Evolutionary conservation across 2,113 vertebrate genomes (phyloP).

Genomic region (Passerina amoena): DNA sequence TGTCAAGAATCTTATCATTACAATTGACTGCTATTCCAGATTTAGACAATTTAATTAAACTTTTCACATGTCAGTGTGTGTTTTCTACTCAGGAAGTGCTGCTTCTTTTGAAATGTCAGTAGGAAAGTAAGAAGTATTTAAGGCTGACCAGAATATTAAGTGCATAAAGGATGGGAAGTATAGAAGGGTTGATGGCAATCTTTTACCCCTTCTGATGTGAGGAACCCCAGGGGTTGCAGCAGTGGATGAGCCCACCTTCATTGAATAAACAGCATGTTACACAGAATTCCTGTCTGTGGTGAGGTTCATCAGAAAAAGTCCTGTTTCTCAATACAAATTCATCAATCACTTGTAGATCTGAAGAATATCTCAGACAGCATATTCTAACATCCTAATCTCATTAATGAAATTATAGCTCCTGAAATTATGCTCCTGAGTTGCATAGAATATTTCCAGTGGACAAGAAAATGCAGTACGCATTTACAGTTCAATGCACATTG

Average conservation of each 20-base stretch:
- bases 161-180: not conserved
- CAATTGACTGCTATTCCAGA: not conserved
- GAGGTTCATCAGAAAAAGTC: not conserved
- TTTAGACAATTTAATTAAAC: not conserved
- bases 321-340: not conserved
- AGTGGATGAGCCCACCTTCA: rapidly evolving
- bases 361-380: not conserved
- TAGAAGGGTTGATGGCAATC: not conserved
- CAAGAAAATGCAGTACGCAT: not conserved
- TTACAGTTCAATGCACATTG: not conserved
- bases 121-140: not conserved
- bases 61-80: not conserved
- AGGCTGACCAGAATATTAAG: not conserved
- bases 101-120: not conserved
- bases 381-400: not conserved
- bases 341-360: not conserved
- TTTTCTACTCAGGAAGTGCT: not conserved
- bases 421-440: not conserved
- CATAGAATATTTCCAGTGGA: not conserved
- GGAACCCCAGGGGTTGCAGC: not conserved
- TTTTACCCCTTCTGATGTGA: not conserved
- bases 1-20: not conserved
- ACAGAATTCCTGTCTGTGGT: not conserved
- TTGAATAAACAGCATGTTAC: rapidly evolving
- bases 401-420: not conserved